phyloP scores from a whole-genome alignment of 2,113 vertebrate species.

The Oxyruncus cristatus region DNA sequence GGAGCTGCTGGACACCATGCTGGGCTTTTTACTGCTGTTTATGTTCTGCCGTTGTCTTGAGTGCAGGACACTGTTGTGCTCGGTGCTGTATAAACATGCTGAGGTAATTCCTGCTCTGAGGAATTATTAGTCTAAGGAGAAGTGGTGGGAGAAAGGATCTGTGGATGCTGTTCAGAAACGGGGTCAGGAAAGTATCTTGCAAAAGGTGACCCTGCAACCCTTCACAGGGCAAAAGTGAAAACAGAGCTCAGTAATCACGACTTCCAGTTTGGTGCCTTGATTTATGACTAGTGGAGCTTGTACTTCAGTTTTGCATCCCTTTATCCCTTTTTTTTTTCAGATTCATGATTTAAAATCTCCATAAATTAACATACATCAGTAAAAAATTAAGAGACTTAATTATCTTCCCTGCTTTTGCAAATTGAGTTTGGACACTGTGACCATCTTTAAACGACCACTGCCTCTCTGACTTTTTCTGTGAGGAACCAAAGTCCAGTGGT shows the following conservation, averaged over 20 bases:
- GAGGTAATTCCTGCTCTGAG: background rate
- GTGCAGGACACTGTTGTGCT: fast-evolving
- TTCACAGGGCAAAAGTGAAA: background rate
- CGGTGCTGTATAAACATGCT: background rate
- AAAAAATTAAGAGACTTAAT: constrained; percentile 48
- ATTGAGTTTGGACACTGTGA: background rate
- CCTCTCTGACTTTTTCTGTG: background rate
- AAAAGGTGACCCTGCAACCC: background rate
- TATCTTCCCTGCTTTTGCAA: constrained; percentile 22
- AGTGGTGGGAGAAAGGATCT: background rate
- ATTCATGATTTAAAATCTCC: background rate
- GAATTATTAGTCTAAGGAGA: background rate
- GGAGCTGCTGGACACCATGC: fast-evolving
- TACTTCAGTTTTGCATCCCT: background rate
- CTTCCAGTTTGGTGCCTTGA: background rate
- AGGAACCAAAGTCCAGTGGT: background rate
- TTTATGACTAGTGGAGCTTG: background rate
- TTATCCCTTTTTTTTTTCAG: background rate
- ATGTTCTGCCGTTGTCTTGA: fast-evolving
- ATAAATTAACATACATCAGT: background rate
- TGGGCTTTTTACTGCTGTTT: background rate
- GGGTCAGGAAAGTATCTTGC: background rate
- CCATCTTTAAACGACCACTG: background rate
- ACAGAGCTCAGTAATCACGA: background rate
- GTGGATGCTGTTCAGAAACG: background rate